Evolutionary conservation across 2,888 invertebrate genomes (phyloP).

Genomic region (Unio pictorum): DNA sequence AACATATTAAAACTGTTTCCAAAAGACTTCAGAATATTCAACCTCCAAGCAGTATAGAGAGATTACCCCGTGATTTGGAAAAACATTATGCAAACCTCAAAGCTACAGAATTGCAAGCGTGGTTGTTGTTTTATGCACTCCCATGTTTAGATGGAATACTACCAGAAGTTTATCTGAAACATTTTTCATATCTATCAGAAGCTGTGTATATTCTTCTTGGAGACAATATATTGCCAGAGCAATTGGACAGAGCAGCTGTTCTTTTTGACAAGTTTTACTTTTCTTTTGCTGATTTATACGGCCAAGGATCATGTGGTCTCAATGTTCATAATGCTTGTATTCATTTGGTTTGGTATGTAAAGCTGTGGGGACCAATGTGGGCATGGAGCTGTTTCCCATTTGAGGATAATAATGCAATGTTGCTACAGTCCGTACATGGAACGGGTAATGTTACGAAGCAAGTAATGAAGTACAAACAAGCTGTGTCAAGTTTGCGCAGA

Average conservation of each 20-base stretch:
- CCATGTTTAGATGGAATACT: slow-evolving; percentile 18
- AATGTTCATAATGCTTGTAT: slow-evolving; percentile 28
- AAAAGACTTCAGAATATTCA: no score
- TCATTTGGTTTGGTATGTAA: slow-evolving; percentile 19
- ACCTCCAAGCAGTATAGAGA: no score
- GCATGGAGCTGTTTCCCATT: slow-evolving; percentile 33
- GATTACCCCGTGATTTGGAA: no score
- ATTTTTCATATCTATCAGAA: no score
- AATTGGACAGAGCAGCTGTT: slow-evolving; percentile 15
- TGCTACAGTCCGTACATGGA: slow-evolving; percentile 22
- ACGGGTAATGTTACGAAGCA: no score
- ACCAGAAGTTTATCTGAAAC: slow-evolving; percentile 14
- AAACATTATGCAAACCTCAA: no score
- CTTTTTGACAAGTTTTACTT: slow-evolving; percentile 20
- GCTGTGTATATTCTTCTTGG: slow-evolving; percentile 18
- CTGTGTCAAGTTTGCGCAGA: no score
- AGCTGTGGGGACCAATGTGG: slow-evolving; percentile 23
- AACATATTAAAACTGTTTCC: no score
- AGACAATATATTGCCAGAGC: slow-evolving; percentile 8
- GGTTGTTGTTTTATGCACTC: no score
- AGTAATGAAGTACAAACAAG: no score
- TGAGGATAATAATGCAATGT: slow-evolving; percentile 19
- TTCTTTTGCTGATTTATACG: slow-evolving; percentile 22
- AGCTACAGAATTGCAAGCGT: no score
- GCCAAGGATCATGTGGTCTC: slow-evolving; percentile 17